Conservation (phyloP, 2,888 invertebrate species). For the Argyresthia goedartella region DNA sequence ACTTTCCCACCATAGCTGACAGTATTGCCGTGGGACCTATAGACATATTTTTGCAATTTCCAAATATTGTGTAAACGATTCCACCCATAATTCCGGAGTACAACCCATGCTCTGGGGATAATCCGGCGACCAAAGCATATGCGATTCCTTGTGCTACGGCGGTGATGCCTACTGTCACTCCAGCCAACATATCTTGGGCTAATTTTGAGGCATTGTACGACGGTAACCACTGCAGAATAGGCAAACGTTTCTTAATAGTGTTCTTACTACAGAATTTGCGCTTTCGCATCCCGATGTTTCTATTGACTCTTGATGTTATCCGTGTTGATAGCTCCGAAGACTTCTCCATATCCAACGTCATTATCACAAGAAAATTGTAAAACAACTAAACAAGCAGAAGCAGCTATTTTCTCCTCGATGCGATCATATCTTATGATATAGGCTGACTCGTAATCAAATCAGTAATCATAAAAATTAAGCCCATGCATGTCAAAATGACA, state of each 20-base stretch:
- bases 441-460: no score
- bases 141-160: constrained; percentile 3
- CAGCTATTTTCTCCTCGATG: no score
- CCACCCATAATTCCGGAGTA: constrained; percentile 89
- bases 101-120: constrained; percentile 72
- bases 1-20: constrained; percentile 78
- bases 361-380: no score
- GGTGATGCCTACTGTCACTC: constrained; percentile 2
- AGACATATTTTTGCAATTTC: constrained; percentile 77
- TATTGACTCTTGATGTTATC: not conserved
- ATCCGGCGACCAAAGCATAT: not conserved
- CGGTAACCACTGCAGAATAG: not conserved
- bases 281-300: no score
- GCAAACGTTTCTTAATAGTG: not conserved
- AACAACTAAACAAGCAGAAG: no score
- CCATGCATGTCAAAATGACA: no score
- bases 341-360: no score
- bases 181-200: not conserved
- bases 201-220: not conserved
- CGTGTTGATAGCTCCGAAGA: no score
- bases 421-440: no score
- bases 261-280: not conserved
- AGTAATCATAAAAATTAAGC: no score
- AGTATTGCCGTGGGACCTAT: constrained; percentile 86
- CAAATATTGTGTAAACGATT: constrained; percentile 83